A percentile compares a stretch with the other conserved stretches of the same genome.
phyloP scores from a whole-genome alignment of 2,888 invertebrate species.

The Tortrix viridana region DNA sequence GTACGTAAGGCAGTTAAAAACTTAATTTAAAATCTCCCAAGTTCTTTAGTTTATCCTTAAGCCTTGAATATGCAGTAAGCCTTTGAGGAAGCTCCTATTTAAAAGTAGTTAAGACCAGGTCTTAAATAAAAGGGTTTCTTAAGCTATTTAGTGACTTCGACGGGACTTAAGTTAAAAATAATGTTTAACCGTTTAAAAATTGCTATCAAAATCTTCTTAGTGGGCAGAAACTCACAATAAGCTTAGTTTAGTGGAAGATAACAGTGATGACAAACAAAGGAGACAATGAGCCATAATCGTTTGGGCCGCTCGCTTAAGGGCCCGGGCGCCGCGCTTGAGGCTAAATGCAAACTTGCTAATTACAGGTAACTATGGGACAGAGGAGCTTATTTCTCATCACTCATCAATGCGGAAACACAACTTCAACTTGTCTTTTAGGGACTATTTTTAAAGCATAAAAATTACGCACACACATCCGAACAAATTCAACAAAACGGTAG shows the following conservation, averaged over 20 bases:
- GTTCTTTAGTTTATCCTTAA: constrained; percentile 6
- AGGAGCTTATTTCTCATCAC: constrained; percentile 17
- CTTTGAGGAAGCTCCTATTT: neutral
- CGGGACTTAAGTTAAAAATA: constrained; percentile 7
- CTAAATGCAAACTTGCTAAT: constrained; percentile 57
- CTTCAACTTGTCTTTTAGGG: neutral
- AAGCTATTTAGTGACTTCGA: constrained; percentile 12
- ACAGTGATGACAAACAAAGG: constrained; percentile 54
- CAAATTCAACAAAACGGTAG: constrained; percentile 4
- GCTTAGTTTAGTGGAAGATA: constrained; percentile 51
- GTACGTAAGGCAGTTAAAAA: neutral
- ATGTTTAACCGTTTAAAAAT: constrained; percentile 20
- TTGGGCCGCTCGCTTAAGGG: constrained; percentile 52
- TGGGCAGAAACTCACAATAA: constrained; percentile 31
- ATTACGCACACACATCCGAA: too few species aligned
- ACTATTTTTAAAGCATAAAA: too few species aligned
- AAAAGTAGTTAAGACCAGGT: neutral
- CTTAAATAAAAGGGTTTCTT: constrained; percentile 21
- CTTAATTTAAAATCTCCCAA: neutral
- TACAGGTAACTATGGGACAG: constrained; percentile 47
- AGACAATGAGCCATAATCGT: constrained; percentile 60
- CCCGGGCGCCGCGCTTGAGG: constrained; percentile 46
- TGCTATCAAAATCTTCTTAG: constrained; percentile 27
- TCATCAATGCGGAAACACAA: constrained; percentile 13
- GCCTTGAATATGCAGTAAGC: constrained; percentile 14